These are phyloP conservation scores for Drosophila pseudoananassae DNA, from an alignment of 1,140 invertebrate species.

Conservation along the genomic window DNA sequence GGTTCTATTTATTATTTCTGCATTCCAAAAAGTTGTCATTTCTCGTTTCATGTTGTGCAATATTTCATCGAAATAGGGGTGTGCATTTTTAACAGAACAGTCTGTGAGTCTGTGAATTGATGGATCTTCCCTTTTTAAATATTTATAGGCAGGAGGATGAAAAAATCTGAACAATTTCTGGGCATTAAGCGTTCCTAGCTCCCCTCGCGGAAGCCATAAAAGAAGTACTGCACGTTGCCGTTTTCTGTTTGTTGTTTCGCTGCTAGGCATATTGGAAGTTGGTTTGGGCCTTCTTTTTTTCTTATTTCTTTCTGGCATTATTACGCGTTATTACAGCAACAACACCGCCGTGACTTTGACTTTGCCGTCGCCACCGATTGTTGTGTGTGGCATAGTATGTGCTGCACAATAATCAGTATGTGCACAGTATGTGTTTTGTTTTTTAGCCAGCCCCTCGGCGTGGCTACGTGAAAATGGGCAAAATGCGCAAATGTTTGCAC, in stretches of 20 bases:
- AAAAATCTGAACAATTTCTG: constrained; percentile 5
- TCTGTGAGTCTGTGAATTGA: not conserved
- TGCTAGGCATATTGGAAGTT: constrained; percentile 66
- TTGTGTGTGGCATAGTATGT: not conserved
- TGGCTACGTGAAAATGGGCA: constrained; percentile 63
- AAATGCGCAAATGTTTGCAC: constrained; percentile 68
- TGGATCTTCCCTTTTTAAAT: not conserved
- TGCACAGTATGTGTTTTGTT: constrained; percentile 1
- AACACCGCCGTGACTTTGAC: constrained; percentile 54
- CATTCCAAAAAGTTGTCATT: not conserved
- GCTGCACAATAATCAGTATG: constrained; percentile 66
- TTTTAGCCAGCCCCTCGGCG: constrained; percentile 14
- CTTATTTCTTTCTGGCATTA: constrained; percentile 57
- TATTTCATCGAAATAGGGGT: not conserved
- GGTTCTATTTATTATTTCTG: not conserved
- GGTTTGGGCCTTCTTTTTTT: constrained; percentile 36
- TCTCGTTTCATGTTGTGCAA: not conserved
- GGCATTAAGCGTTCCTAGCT: constrained; percentile 9
- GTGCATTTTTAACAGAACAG: not conserved
- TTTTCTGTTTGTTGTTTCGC: constrained; percentile 47
- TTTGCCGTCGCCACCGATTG: constrained; percentile 22
- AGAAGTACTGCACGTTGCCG: constrained; percentile 60
- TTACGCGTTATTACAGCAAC: constrained; percentile 74
- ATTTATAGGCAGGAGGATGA: not conserved
- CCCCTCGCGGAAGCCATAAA: constrained; percentile 66